phyloP scores from a whole-genome alignment of 1,140 invertebrate genomes.

The Nymphalis io region DNA sequence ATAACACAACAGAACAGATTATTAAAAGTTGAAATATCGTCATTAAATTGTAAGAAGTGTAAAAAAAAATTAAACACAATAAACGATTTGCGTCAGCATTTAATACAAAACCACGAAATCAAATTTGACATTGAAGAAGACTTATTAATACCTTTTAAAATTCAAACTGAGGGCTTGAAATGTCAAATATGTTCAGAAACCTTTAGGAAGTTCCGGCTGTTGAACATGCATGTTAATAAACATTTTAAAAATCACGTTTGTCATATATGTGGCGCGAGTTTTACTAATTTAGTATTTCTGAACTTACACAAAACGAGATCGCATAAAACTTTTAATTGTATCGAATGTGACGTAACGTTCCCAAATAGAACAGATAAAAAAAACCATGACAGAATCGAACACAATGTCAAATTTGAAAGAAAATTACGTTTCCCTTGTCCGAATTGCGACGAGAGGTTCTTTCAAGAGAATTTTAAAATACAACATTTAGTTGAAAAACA shows the following conservation, averaged over 20 bases:
- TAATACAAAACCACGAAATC: slow-evolving; percentile 42
- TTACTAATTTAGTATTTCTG: slow-evolving; percentile 61
- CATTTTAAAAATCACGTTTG: slow-evolving; percentile 69
- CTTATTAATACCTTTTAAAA: slow-evolving; percentile 65
- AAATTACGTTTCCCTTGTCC: slow-evolving; percentile 65
- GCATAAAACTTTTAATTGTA: slow-evolving; percentile 52
- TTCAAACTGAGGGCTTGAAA: slow-evolving; percentile 46
- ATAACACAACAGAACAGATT: slow-evolving; percentile 61
- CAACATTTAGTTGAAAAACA: slow-evolving; percentile 68
- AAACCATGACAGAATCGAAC: slow-evolving; percentile 51
- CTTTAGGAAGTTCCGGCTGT: slow-evolving; percentile 54
- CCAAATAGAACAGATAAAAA: slow-evolving; percentile 49
- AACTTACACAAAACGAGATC: slow-evolving; percentile 63
- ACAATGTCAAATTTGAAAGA: slow-evolving; percentile 51
- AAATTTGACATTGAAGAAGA: slow-evolving; percentile 48
- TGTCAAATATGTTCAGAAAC: slow-evolving; percentile 63
- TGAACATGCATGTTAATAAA: slow-evolving; percentile 70
- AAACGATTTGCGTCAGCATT: background rate
- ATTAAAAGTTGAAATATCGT: slow-evolving; percentile 68
- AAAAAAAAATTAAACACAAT: slow-evolving; percentile 28
- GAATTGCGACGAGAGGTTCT: slow-evolving; percentile 62
- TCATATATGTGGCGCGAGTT: slow-evolving; percentile 65
- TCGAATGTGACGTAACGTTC: slow-evolving; percentile 52
- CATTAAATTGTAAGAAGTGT: slow-evolving; percentile 55
- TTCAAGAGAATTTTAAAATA: slow-evolving; percentile 59